Evolutionary conservation across 1,140 invertebrate genomes (phyloP), one percentile per base, ranked within the genome.

Genomic region (Tetramorium simillimum): DNA sequence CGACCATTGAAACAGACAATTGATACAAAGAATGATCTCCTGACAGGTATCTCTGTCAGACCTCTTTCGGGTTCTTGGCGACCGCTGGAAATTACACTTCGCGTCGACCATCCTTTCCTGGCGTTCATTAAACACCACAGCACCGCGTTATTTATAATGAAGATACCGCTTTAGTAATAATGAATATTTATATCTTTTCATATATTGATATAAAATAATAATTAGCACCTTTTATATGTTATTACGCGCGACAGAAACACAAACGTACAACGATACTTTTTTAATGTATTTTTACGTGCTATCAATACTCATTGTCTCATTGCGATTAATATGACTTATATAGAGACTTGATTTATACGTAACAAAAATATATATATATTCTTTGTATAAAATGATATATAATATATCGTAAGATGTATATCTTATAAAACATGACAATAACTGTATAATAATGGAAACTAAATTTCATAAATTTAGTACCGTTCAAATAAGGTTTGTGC

Each of bases 41-140:
- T 87, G 88, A 56, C 86, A 92, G 91, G 90, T 91, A 6, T 56
- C 51, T 21, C 33, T 85, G 72, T 91, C 84, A 86, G 78, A 89
- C 91, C 91, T 81, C 86, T 91, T 62, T 90, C 90, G 33, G 43
- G 62, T 49, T 24, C 28, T 43, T 92, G 90, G 88, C 70, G 76
- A 85, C 88, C 88, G 37, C 63, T 80, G 90, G 63, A 90, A 85
- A 63, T 90, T 77, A 53, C 24, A 76, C 70, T 92, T 81, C 58
- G 18, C 56, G 75, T 91, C 67, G 73, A 92, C 72, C 88, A 82
- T 76, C 86, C 88, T 72, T 92, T 91, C 53, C 56, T 91, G 80
- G 85, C 49, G 28, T 69, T 90, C 21, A 28, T 91, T 87, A 70
- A 70, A 69, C 60, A 60, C 18, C 16, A 43, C 28, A n/a, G 28